Evolutionary conservation across 2,113 vertebrate genomes (phyloP).

Genomic region (Platysteira castanea): DNA sequence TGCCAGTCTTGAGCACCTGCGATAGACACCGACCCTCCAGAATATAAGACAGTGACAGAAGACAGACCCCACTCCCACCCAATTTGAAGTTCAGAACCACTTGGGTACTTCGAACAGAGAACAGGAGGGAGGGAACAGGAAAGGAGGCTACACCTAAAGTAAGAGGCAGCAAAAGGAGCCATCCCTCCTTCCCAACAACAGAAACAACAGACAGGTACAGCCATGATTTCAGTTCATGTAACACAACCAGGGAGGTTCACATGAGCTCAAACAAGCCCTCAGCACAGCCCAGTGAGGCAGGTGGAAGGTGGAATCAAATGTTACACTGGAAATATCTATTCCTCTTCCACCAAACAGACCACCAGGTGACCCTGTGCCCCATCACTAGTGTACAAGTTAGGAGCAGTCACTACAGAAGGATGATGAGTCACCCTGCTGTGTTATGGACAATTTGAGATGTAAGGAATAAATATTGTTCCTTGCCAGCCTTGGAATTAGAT

Average conservation of each 20-base stretch:
- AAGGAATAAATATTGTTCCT: neutral
- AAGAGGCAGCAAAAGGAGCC: neutral
- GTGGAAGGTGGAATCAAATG: neutral
- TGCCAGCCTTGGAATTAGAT: neutral
- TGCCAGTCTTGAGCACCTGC: neutral
- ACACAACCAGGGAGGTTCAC: accelerated
- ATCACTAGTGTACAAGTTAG: accelerated
- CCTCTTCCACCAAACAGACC: neutral
- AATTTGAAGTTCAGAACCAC: neutral
- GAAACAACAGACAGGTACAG: neutral
- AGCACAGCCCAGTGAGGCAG: neutral
- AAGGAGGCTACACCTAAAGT: neutral
- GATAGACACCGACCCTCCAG: accelerated
- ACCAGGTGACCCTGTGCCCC: no score
- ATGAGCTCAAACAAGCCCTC: neutral
- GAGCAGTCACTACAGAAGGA: neutral
- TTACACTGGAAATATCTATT: neutral
- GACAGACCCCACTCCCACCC: neutral
- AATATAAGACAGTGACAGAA: neutral
- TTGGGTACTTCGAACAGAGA: neutral
- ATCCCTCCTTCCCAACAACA: neutral
- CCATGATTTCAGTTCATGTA: neutral
- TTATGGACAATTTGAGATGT: neutral
- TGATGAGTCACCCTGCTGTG: neutral
- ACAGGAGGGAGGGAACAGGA: neutral